Conservation (phyloP, 2,797 vertebrate species). For the Falco columbarius region DNA sequence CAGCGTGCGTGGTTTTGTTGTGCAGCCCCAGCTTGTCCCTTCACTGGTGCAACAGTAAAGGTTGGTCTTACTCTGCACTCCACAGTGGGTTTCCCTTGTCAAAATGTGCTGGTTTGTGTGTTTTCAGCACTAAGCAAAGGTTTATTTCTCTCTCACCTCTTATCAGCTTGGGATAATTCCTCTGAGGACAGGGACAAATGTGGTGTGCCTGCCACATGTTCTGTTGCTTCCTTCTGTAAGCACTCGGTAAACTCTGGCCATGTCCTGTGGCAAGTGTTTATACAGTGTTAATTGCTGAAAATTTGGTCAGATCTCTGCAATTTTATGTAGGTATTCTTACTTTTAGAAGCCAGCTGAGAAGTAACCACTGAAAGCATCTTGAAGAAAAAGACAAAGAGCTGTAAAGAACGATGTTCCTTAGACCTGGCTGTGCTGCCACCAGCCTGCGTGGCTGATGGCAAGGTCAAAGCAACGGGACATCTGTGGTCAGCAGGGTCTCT, state of each 20-base stretch:
- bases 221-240: not conserved
- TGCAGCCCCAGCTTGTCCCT: not conserved
- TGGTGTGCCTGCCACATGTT: not conserved
- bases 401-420: not conserved
- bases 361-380: not conserved
- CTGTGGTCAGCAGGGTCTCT: accelerated
- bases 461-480: not conserved
- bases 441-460: not conserved
- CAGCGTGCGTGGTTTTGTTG: not conserved
- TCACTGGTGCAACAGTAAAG: not conserved
- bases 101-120: not conserved
- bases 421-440: not conserved
- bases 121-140: not conserved
- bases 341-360: not conserved
- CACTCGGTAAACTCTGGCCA: not conserved
- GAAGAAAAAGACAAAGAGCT: not conserved
- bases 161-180: not conserved
- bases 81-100: not conserved
- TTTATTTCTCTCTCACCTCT: not conserved
- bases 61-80: not conserved
- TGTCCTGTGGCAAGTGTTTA: not conserved
- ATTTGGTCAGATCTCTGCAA: not conserved
- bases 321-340: not conserved
- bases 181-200: not conserved
- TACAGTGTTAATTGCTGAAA: not conserved